Conservation (phyloP, 2,113 vertebrate genomes). For the Aspidoscelis tigris region DNA sequence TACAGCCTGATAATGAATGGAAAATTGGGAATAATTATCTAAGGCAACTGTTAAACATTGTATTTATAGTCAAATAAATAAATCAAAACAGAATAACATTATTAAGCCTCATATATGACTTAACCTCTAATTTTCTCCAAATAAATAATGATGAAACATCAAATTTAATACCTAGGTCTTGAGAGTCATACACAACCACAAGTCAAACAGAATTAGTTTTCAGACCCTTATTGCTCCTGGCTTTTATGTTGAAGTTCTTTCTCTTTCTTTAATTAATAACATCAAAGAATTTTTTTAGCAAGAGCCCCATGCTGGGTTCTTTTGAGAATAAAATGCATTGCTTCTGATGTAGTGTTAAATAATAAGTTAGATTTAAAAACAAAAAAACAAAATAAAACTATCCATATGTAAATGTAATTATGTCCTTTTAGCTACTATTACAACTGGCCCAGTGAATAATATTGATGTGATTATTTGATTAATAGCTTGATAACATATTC, state of each 20-base stretch:
- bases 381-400: neutral
- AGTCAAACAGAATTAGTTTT: slow-evolving; percentile 50
- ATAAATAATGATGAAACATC: slow-evolving; percentile 54
- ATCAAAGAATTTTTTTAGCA: slow-evolving; percentile 46
- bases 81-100: slow-evolving; percentile 47
- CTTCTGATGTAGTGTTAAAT: slow-evolving; percentile 20
- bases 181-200: slow-evolving; percentile 11
- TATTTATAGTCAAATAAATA: slow-evolving; percentile 39
- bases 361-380: neutral
- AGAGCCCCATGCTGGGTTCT: slow-evolving; percentile 46
- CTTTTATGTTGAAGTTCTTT: slow-evolving; percentile 24
- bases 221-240: slow-evolving; percentile 51
- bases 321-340: slow-evolving; percentile 46
- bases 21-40: neutral
- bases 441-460: slow-evolving; percentile 4
- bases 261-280: slow-evolving; percentile 62
- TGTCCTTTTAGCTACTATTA: slow-evolving; percentile 15
- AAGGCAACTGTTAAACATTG: neutral
- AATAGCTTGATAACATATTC: slow-evolving; percentile 9
- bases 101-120: slow-evolving; percentile 10
- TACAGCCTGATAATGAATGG: neutral
- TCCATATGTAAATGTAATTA: slow-evolving; percentile 17
- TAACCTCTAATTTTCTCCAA: slow-evolving; percentile 63
- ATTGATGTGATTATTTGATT: slow-evolving; percentile 25
- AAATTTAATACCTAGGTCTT: slow-evolving; percentile 50